phyloP scores from a whole-genome alignment of 2,888 invertebrate genomes.

The Villa cingulata region DNA sequence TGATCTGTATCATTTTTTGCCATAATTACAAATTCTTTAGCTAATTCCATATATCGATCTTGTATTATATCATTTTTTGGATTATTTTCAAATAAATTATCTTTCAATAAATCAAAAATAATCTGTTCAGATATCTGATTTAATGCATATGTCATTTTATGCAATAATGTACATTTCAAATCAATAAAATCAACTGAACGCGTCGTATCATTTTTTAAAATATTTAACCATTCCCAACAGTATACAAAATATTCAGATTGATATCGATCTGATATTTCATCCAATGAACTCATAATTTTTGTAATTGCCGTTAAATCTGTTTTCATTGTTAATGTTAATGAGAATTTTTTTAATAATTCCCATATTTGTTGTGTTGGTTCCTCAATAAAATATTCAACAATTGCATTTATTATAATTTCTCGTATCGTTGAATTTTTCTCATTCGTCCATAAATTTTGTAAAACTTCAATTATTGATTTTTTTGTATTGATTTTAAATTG shows the following conservation, averaged over 20 bases:
- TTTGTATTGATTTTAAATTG: background rate
- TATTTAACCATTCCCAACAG: background rate
- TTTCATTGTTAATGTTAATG: background rate
- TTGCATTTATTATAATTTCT: background rate
- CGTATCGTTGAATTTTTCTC: background rate
- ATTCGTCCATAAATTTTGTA: background rate
- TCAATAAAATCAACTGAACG: background rate
- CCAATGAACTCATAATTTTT: background rate
- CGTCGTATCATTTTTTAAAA: background rate
- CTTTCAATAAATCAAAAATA: background rate
- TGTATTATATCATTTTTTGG: background rate
- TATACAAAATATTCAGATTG: background rate
- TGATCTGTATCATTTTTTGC: background rate
- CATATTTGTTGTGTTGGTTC: background rate
- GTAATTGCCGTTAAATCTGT: background rate
- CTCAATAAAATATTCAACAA: background rate
- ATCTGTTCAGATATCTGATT: background rate
- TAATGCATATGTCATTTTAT: no score
- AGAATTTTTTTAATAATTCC: background rate
- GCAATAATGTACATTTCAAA: no score
- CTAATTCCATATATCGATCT: background rate
- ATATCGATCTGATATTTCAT: background rate
- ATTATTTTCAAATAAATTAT: background rate
- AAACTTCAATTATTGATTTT: background rate
- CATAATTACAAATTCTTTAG: background rate